Evolutionary conservation across 1,140 invertebrate species (phyloP).

Genomic region (Drosophila pallidifrons): DNA sequence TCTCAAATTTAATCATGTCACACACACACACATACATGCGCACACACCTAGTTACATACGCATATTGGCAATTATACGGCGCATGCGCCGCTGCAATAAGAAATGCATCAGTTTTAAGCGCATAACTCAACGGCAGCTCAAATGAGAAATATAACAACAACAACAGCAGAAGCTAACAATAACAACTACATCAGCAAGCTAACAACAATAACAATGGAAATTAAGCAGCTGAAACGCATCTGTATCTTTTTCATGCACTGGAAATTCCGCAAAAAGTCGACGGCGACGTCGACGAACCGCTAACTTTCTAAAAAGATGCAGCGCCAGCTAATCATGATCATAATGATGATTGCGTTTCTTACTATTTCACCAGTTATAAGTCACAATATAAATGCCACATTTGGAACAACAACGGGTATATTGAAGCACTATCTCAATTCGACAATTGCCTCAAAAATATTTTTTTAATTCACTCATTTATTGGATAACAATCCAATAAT

Average conservation of each 20-base stretch:
- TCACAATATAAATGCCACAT: background rate
- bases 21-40: background rate
- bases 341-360: slow-evolving; percentile 48
- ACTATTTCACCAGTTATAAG: slow-evolving; percentile 1
- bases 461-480: background rate
- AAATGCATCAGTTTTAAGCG: slow-evolving; percentile 59
- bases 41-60: slow-evolving; percentile 29
- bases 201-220: slow-evolving; percentile 42
- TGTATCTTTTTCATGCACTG: slow-evolving; percentile 82
- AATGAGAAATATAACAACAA: slow-evolving; percentile 61
- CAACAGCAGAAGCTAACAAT: slow-evolving; percentile 6
- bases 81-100: slow-evolving; percentile 64
- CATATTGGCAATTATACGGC: slow-evolving; percentile 70
- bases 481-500: background rate
- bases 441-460: background rate
- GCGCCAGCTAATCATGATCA: slow-evolving; percentile 65
- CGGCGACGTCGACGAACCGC: slow-evolving; percentile 60
- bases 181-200: slow-evolving; percentile 23
- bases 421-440: background rate
- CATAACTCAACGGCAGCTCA: slow-evolving; percentile 79
- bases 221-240: slow-evolving; percentile 72
- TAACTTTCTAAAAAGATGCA: slow-evolving; percentile 80
- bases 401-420: background rate
- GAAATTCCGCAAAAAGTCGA: slow-evolving; percentile 70
- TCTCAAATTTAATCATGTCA: slow-evolving; percentile 29